These are phyloP conservation scores for Parasteatoda tepidariorum DNA, from an alignment of 1,140 invertebrate species.

Conservation along the genomic window DNA sequence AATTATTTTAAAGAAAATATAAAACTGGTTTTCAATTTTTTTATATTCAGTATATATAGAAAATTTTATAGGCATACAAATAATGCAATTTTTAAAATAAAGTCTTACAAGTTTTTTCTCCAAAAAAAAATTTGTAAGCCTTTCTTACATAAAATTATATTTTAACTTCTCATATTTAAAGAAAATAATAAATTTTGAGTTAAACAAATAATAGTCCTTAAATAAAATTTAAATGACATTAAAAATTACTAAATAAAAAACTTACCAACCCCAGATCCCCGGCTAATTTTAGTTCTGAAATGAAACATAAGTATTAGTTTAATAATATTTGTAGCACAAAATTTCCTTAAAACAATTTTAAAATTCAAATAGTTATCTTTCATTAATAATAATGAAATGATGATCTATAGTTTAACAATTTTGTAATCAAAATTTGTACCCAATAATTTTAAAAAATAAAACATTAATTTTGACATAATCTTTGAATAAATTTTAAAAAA, in stretches of 20 bases:
- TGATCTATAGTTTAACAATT: no score
- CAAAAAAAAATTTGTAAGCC: no score
- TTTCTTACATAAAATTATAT: no score
- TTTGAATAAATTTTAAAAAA: no score
- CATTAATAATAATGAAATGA: no score
- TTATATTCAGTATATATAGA: background rate
- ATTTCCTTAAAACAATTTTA: no score
- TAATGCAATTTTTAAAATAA: background rate
- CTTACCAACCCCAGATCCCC: background rate
- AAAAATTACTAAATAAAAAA: background rate
- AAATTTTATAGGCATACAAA: background rate
- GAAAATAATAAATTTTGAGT: background rate
- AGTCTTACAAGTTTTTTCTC: background rate
- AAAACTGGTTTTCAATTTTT: background rate
- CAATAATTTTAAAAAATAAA: no score
- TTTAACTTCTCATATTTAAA: background rate
- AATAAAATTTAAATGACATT: background rate
- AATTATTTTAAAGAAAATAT: background rate
- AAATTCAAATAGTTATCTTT: no score
- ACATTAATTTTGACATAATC: no score
- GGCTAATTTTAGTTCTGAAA: slow-evolving; percentile 28
- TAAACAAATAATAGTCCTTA: background rate
- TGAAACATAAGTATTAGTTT: background rate
- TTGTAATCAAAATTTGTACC: no score
- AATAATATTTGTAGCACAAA: no score